These are phyloP conservation scores for Chionomys nivalis DNA, from an alignment of 2,113 vertebrate genomes.

Conservation along the genomic window DNA sequence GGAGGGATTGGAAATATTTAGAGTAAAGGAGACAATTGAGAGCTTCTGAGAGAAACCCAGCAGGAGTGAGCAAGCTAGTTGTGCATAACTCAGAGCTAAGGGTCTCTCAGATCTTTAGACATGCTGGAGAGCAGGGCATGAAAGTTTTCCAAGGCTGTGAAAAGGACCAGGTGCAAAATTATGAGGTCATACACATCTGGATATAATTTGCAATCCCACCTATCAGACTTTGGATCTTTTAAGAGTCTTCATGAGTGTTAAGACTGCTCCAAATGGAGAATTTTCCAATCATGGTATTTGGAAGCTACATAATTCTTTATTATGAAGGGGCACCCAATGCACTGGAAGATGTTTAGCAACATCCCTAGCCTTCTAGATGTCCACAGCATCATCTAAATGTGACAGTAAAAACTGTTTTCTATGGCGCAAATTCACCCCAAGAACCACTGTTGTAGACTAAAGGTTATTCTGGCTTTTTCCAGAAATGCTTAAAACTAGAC, in stretches of 20 bases:
- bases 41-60: neutral
- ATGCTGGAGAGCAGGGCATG: neutral
- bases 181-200: neutral
- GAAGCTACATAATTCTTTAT: neutral
- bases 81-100: neutral
- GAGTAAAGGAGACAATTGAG: neutral
- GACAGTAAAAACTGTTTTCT: neutral
- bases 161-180: neutral
- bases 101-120: neutral
- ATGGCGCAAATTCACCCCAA: neutral
- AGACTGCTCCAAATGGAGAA: neutral
- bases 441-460: neutral
- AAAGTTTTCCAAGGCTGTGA: neutral
- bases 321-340: neutral
- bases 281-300: neutral
- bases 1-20: neutral
- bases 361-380: neutral
- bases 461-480: neutral
- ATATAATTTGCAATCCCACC: neutral
- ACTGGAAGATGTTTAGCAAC: neutral
- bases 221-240: neutral
- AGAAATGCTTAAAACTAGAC: constrained; percentile 14
- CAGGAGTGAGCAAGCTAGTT: neutral
- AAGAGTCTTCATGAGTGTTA: neutral
- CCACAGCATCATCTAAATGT: neutral